A percentile compares a stretch with the other conserved stretches of the same genome.
Conservation (phyloP, 2,113 vertebrate genomes). For the Carassius gibelio region DNA sequence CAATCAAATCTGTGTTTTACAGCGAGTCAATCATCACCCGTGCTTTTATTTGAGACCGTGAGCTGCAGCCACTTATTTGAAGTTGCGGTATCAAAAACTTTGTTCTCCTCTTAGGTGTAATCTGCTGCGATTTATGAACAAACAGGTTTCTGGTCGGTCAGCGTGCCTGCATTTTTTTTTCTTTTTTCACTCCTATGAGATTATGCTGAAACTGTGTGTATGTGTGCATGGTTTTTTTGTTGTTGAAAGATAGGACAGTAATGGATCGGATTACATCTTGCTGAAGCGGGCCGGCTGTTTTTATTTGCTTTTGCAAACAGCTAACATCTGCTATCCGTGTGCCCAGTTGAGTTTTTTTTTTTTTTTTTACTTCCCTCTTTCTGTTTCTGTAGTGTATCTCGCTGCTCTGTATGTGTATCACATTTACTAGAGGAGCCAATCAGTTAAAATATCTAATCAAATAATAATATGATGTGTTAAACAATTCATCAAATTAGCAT, state of each 20-base stretch:
- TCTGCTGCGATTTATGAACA: constrained; percentile 19
- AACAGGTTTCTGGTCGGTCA: constrained; percentile 1
- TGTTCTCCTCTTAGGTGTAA: constrained; percentile 7
- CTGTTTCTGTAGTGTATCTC: background rate
- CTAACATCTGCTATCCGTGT: constrained; percentile 22
- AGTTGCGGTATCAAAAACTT: background rate
- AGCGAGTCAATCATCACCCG: constrained; percentile 46
- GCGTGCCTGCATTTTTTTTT: background rate
- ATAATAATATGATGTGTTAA: background rate
- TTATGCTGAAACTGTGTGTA: background rate
- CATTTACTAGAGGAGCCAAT: background rate
- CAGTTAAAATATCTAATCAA: background rate
- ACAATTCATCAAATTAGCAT: background rate
- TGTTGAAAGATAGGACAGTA: constrained; percentile 14
- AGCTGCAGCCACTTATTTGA: constrained; percentile 10
- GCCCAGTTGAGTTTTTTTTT: background rate
- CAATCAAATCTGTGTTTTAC: constrained; percentile 42
- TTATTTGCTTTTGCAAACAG: constrained; percentile 21
- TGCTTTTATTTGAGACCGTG: constrained; percentile 31
- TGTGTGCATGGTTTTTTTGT: background rate
- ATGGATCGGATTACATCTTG: constrained; percentile 18
- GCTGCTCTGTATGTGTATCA: background rate
- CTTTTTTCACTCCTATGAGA: background rate
- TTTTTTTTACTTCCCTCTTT: background rate
- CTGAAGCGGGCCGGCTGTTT: constrained; percentile 29